Conservation (phyloP, 2,888 invertebrate genomes). For the Sminthurides aquaticus region DNA sequence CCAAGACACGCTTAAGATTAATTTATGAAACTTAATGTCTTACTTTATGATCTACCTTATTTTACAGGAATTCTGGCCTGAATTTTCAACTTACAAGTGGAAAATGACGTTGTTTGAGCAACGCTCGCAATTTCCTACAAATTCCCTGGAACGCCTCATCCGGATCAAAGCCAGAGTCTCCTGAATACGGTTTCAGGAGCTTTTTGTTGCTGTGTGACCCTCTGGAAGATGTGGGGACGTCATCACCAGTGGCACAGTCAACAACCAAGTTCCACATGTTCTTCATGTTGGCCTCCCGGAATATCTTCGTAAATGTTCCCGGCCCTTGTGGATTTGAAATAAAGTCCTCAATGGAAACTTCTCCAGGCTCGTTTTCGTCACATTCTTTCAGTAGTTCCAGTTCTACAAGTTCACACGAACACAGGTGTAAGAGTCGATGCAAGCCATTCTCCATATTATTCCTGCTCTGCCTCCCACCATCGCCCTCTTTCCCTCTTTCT, state of each 20-base stretch:
- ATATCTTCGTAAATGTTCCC: conserved; percentile 23
- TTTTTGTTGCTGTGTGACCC: not conserved
- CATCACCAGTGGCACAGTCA: not conserved
- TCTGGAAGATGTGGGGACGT: not conserved
- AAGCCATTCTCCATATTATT: too few relatives aligned
- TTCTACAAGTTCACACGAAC: conserved; percentile 8
- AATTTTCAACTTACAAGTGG: conserved; percentile 22
- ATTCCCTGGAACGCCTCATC: conserved; percentile 29
- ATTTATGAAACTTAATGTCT: too few relatives aligned
- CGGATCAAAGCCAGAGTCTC: conserved; percentile 2
- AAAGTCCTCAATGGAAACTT: conserved; percentile 32
- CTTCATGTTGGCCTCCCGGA: conserved; percentile 18
- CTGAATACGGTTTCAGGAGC: not conserved
- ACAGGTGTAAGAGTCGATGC: too few relatives aligned
- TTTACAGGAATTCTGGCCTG: not conserved
- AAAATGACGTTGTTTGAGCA: conserved; percentile 28
- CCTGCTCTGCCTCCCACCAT: not conserved
- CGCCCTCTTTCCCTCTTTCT: not conserved
- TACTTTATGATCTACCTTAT: too few relatives aligned
- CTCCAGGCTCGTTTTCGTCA: conserved; percentile 17
- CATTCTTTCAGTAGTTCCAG: conserved; percentile 18
- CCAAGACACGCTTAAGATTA: not conserved
- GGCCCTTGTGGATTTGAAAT: conserved; percentile 3
- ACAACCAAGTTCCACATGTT: conserved; percentile 17
- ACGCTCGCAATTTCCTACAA: conserved; percentile 28